These are phyloP conservation scores for Elysia crispata DNA, from an alignment of 2,888 invertebrate genomes.

Conservation along the genomic window DNA sequence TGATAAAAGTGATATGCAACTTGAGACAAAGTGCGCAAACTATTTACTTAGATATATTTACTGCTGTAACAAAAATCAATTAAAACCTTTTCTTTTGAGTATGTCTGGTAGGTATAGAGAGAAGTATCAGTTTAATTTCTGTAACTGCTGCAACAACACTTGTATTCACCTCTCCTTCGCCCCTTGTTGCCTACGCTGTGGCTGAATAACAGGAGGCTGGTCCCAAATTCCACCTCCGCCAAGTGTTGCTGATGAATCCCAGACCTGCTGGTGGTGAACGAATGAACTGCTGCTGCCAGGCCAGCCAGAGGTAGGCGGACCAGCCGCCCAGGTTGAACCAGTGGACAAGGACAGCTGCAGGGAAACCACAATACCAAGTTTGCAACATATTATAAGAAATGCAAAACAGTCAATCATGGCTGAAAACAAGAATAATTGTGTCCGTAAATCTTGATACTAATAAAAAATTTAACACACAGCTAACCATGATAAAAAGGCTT, in stretches of 20 bases:
- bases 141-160: too few relatives aligned
- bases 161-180: background rate
- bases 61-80: too few relatives aligned
- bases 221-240: background rate
- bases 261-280: constrained; percentile 9
- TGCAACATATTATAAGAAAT: background rate
- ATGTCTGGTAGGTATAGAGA: too few relatives aligned
- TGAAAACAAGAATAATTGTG: background rate
- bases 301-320: constrained; percentile 11
- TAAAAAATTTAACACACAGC: too few relatives aligned
- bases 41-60: too few relatives aligned
- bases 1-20: too few relatives aligned
- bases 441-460: too few relatives aligned
- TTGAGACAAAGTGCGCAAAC: too few relatives aligned
- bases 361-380: background rate
- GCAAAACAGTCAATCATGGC: background rate
- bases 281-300: constrained; percentile 2
- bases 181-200: background rate
- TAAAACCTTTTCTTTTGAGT: too few relatives aligned
- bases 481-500: too few relatives aligned
- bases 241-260: background rate
- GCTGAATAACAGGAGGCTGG: background rate
- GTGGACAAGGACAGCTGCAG: constrained; percentile 34
- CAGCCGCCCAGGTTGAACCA: constrained; percentile 40
- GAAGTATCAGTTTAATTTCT: too few relatives aligned